These are phyloP conservation scores for Macropus fuliginosus DNA, from an alignment of 2,797 vertebrate genomes.

Conservation along the genomic window DNA sequence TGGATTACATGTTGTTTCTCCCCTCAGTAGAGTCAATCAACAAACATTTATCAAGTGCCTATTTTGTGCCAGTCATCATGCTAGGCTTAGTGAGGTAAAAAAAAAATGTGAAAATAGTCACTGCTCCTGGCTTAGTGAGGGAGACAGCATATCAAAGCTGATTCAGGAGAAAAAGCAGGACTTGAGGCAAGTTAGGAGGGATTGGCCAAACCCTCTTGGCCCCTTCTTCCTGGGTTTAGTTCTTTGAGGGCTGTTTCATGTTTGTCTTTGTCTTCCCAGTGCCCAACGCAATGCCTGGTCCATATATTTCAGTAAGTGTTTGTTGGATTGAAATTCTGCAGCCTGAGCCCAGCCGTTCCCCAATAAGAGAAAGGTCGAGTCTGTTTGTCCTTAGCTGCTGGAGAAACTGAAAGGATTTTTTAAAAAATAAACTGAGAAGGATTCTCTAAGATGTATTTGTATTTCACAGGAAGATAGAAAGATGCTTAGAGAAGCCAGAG, in stretches of 20 bases:
- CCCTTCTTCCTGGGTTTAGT: background rate
- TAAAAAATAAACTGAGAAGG: background rate
- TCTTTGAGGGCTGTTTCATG: background rate
- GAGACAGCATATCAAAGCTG: background rate
- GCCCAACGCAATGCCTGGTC: background rate
- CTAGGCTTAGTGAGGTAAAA: background rate
- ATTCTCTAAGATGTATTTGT: constrained; percentile 60
- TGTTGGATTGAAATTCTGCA: background rate
- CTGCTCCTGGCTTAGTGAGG: background rate
- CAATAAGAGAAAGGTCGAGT: background rate
- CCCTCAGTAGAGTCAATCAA: background rate
- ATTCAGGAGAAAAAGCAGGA: background rate
- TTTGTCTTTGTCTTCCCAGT: background rate
- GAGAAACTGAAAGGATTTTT: background rate
- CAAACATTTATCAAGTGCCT: background rate
- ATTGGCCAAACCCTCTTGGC: background rate
- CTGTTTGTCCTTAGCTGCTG: no score
- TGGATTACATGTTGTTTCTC: background rate
- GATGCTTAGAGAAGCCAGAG: constrained; percentile 66
- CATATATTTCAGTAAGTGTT: background rate
- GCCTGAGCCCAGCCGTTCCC: background rate
- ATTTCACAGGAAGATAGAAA: constrained; percentile 76
- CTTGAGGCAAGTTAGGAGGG: background rate
- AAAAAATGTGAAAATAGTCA: background rate
- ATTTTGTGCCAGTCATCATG: background rate